phyloP scores from a whole-genome alignment of 1,140 invertebrate species.

The Aplysia californica region DNA sequence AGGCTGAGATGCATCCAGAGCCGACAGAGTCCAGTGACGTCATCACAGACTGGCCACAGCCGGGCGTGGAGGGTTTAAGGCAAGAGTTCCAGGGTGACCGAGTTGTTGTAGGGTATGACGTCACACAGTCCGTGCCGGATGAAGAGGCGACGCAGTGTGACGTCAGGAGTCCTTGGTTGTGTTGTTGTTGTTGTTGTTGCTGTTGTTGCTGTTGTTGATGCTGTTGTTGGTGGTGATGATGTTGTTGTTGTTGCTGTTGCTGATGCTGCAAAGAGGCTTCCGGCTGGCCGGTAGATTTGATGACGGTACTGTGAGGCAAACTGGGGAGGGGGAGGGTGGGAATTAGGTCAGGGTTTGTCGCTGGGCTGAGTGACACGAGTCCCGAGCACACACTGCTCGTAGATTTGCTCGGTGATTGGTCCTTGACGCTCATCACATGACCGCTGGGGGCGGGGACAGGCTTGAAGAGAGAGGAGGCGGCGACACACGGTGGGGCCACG shows the following conservation, averaged over 20 bases:
- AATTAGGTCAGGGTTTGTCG: conserved; percentile 28
- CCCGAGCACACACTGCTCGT: conserved; percentile 14
- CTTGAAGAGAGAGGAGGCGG: conserved; percentile 33
- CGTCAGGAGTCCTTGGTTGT: not conserved
- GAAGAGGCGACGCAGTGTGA: too few species aligned
- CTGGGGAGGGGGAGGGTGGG: conserved; percentile 32
- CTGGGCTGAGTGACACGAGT: conserved; percentile 10
- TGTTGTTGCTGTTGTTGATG: not conserved
- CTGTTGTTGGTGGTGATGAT: conserved; percentile 24
- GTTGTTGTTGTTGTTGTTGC: conserved; percentile 15
- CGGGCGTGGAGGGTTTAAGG: too few species aligned
- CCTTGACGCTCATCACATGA: conserved; percentile 16
- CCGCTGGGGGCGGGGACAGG: conserved; percentile 27
- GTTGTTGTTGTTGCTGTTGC: conserved; percentile 28
- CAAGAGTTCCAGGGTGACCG: too few species aligned
- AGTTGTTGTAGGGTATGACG: too few species aligned
- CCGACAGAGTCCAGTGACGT: too few species aligned
- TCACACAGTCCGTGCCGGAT: too few species aligned
- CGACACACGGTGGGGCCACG: conserved; percentile 33
- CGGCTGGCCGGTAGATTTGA: conserved; percentile 46
- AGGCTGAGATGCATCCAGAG: too few species aligned
- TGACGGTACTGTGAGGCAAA: conserved; percentile 55
- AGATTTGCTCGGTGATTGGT: conserved; percentile 34
- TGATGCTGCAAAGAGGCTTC: conserved; percentile 25
- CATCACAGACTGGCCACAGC: too few species aligned